These are phyloP conservation scores for Ooceraea biroi DNA, from an alignment of 1,140 invertebrate genomes.

Conservation along the genomic window DNA sequence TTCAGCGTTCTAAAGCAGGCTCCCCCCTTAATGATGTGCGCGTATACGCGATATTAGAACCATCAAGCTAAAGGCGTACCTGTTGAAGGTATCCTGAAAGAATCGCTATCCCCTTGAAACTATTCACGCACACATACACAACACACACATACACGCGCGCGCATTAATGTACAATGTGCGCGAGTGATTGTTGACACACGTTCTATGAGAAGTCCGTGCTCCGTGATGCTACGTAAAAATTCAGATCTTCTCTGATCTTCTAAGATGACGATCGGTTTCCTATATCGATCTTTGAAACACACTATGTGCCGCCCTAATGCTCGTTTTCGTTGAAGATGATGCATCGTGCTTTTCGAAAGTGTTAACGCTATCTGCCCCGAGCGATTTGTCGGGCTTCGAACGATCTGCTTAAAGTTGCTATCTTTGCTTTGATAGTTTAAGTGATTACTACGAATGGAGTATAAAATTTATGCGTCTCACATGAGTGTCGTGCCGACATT, in stretches of 20 bases:
- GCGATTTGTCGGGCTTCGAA: not conserved
- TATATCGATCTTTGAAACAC: constrained; percentile 3
- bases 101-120: constrained; percentile 42
- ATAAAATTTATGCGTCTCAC: constrained; percentile 6
- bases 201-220: constrained; percentile 61
- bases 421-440: not conserved
- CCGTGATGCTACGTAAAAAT: constrained; percentile 36
- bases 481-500: not conserved
- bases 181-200: constrained; percentile 70
- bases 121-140: constrained; percentile 67
- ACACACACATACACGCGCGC: constrained; percentile 18
- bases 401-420: not conserved
- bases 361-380: not conserved
- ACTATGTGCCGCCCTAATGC: not conserved
- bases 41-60: constrained; percentile 64
- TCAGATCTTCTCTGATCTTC: not conserved
- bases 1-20: too few relatives aligned
- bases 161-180: constrained; percentile 74
- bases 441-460: constrained; percentile 2
- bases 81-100: constrained; percentile 47
- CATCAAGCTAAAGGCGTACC: constrained; percentile 52
- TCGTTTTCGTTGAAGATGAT: not conserved
- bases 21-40: not conserved
- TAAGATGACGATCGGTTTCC: constrained; percentile 10
- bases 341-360: not conserved